Evolutionary conservation across 2,113 vertebrate species (phyloP).

Genomic region (Dendrocopos noguchii): DNA sequence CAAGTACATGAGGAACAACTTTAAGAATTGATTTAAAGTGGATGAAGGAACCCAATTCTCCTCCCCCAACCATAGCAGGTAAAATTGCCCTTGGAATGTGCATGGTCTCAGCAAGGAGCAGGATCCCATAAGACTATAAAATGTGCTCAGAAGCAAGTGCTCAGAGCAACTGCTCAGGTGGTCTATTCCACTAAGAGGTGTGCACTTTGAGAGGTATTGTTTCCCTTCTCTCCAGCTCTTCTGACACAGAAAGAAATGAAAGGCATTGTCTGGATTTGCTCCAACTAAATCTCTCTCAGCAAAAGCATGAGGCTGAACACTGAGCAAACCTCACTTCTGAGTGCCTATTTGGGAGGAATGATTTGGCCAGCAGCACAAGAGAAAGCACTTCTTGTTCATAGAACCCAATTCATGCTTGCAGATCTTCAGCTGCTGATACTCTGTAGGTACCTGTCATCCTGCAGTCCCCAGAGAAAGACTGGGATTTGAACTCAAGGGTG

Average conservation of each 20-base stretch:
- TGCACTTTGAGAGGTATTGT: fast-evolving
- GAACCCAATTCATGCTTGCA: neutral
- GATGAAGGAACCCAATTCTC: neutral
- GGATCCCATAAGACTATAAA: neutral
- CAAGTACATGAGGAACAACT: neutral
- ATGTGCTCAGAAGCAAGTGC: neutral
- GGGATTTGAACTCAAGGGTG: neutral
- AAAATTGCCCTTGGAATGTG: neutral
- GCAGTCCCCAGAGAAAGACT: neutral
- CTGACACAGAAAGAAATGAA: neutral
- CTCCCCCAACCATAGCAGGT: neutral
- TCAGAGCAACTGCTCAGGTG: fast-evolving
- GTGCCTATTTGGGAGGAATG: neutral
- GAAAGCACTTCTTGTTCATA: fast-evolving
- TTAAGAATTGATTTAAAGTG: fast-evolving
- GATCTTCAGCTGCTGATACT: neutral
- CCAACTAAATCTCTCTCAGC: neutral
- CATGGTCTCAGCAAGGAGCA: neutral
- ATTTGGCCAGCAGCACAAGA: neutral
- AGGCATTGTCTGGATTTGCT: neutral
- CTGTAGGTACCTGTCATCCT: neutral
- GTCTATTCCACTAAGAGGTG: neutral
- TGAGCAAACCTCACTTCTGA: neutral
- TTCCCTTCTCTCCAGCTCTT: neutral
- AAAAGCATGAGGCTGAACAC: neutral